Evolutionary conservation across 2,888 invertebrate genomes (phyloP), one percentile per base, ranked within the genome.

Genomic region (Drosophila suboccidentalis): DNA sequence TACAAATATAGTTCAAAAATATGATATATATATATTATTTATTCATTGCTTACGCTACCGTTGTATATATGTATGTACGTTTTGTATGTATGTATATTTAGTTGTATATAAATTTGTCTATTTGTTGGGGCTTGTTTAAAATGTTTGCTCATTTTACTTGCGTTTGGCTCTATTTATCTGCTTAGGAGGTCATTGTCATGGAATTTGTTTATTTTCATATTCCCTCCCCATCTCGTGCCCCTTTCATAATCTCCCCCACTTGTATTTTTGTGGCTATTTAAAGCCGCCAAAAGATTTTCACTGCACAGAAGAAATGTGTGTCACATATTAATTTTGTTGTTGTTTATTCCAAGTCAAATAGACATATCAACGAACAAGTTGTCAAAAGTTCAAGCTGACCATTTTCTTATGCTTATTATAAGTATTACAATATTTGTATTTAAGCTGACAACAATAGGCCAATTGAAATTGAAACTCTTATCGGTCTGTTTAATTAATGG

Each of bases 111-210:
- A 29, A 50, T 44, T 47, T 55, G 38, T 55, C 71, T 49, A 57
- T 66, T 61, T 71, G 34, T 34, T 36, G 61, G n/a, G 32, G 22
- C 22, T 64, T 53, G 60, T 62, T 61, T 63, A 47, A 79, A 84
- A 69, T 79, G 77, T 83, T 84, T 86, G 83, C 70, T 72, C 68
- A 62, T 62, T 77, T 74, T 3, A 55, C 60, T 73, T 19, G 61
- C 54, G 60, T 60, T 50, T 63, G 58, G 51, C 72, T 80, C 68
- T 71, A 77, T 75, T 71, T 78, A 75, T 78, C 76, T 78, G 70
- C 49, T 54, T 71, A 71, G 77, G 69, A 78, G 83, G 84, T 85
- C 86, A 85, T 85, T 85, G 84, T 85, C 84, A 85, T 70, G 79
- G 71, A 77, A 75, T 80, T 67, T 78, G 78, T 80, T 83, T 82